Conservation (phyloP, 2,113 vertebrate species). For the Chaetodon auriga region DNA sequence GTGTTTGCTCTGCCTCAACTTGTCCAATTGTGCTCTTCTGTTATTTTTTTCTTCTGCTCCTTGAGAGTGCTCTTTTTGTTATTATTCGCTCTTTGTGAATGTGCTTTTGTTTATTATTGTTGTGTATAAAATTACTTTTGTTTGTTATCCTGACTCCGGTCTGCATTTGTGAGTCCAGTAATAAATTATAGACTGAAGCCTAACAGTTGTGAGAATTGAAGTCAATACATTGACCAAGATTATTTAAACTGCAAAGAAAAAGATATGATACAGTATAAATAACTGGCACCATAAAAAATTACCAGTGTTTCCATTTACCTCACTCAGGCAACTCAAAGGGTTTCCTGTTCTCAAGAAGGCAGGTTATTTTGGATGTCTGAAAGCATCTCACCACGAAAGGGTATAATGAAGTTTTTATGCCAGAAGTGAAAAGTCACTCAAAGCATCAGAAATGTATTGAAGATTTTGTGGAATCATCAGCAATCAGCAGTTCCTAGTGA, state of each 20-base stretch:
- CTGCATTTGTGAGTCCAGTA: too few relatives aligned
- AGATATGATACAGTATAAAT: neutral
- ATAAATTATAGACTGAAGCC: too few relatives aligned
- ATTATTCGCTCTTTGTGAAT: too few relatives aligned
- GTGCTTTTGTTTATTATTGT: too few relatives aligned
- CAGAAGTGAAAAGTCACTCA: constrained; percentile 8
- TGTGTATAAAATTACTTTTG: too few relatives aligned
- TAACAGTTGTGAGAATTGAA: neutral
- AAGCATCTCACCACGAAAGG: neutral
- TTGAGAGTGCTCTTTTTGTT: too few relatives aligned
- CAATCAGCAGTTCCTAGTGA: neutral
- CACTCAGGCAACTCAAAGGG: neutral
- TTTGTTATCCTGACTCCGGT: too few relatives aligned
- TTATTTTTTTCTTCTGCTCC: too few relatives aligned
- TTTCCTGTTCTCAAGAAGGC: neutral
- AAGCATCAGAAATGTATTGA: neutral
- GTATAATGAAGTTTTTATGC: neutral
- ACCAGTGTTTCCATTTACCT: neutral
- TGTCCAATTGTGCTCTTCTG: too few relatives aligned
- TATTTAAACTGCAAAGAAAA: neutral
- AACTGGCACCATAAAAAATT: neutral
- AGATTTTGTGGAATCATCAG: constrained; percentile 11
- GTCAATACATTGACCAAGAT: neutral
- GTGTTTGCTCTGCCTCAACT: too few relatives aligned
- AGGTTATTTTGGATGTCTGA: neutral